phyloP scores from a whole-genome alignment of 2,797 vertebrate genomes.

The Rhinoraja longicauda region DNA sequence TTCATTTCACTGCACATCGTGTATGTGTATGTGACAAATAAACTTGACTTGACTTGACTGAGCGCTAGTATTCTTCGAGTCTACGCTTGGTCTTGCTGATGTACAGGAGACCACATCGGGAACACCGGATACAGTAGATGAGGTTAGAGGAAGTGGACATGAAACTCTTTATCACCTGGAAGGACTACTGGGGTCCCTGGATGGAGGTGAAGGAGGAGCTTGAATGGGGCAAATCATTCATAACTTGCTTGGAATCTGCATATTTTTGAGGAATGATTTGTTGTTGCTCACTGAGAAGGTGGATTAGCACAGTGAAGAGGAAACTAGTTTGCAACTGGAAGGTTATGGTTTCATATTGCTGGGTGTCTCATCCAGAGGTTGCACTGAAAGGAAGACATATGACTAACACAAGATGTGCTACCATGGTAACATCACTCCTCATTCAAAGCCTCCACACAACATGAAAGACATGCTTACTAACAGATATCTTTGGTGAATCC shows the following conservation, averaged over 20 bases:
- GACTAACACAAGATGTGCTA: not conserved
- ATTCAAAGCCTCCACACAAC: not conserved
- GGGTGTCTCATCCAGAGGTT: not conserved
- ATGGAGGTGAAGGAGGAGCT: too few species aligned
- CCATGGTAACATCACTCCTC: not conserved
- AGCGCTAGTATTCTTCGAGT: too few species aligned
- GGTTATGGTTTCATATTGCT: not conserved
- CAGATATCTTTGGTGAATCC: not conserved
- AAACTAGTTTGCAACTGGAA: not conserved
- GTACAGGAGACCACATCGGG: too few species aligned
- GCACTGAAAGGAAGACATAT: not conserved
- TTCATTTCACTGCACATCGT: too few species aligned
- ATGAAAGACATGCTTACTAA: not conserved
- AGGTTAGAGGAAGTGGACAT: too few species aligned
- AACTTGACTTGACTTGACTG: too few species aligned
- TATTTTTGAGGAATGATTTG: not conserved
- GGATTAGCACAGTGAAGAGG: not conserved
- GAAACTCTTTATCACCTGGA: too few species aligned
- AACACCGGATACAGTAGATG: too few species aligned
- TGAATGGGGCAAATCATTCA: not conserved
- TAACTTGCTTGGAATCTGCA: not conserved
- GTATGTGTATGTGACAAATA: too few species aligned
- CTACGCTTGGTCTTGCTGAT: too few species aligned
- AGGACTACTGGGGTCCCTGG: too few species aligned
- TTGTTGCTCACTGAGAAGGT: not conserved